Percentiles rank a stretch among this genome's conserved stretches.
Conservation (phyloP, 1,140 invertebrate species). For the Pogonus chalceus region DNA sequence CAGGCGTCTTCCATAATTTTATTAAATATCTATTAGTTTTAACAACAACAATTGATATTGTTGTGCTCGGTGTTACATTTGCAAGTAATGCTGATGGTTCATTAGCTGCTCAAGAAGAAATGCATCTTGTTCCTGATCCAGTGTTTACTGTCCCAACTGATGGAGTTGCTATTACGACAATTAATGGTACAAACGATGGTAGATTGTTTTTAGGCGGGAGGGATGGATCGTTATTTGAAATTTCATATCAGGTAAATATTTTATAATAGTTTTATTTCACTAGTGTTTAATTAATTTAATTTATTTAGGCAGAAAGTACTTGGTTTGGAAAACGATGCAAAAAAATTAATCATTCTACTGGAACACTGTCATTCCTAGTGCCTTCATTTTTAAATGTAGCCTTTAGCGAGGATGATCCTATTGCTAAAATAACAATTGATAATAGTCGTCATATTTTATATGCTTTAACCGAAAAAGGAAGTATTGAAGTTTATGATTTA, state of each 20-base stretch:
- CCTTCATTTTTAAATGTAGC: constrained; percentile 83
- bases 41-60: constrained; percentile 87
- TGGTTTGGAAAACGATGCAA: constrained; percentile 94
- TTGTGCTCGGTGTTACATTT: constrained; percentile 67
- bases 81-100: constrained; percentile 26
- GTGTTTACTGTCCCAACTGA: constrained; percentile 89
- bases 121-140: constrained; percentile 88
- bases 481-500: constrained; percentile 82
- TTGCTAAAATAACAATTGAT: constrained; percentile 85
- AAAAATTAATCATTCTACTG: constrained; percentile 90
- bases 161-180: constrained; percentile 74
- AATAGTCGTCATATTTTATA: constrained; percentile 85
- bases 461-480: constrained; percentile 72
- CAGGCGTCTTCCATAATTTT: constrained; percentile 77
- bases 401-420: constrained; percentile 76
- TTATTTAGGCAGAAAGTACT: constrained; percentile 63
- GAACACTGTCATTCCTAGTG: constrained; percentile 75
- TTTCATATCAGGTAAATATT: constrained; percentile 73
- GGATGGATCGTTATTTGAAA: constrained; percentile 92
- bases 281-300: too few species aligned
- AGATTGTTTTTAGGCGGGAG: constrained; percentile 91
- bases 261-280: not conserved
- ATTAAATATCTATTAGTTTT: constrained; percentile 88
- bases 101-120: constrained; percentile 52
- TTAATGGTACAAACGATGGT: constrained; percentile 71